Conservation (phyloP, 2,113 vertebrate species). For the Anarrhichthys ocellatus region DNA sequence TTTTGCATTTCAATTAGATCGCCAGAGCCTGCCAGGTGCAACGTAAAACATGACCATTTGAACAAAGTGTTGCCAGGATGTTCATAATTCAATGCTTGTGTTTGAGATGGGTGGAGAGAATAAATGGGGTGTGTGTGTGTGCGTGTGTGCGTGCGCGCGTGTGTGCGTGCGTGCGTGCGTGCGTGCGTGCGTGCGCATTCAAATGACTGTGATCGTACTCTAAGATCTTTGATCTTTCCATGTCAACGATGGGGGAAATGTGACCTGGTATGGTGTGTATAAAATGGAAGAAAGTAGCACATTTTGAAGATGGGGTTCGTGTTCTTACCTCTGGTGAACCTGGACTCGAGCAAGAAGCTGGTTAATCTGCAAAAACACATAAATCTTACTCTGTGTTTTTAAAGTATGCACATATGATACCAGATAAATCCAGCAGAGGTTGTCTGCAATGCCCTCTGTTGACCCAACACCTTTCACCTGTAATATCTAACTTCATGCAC, state of each 20-base stretch:
- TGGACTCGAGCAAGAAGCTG: slow-evolving; percentile 80
- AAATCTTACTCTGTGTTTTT: not conserved
- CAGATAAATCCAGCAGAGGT: not conserved
- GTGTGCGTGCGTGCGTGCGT: no score
- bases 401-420: not conserved
- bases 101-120: not conserved
- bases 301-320: not conserved
- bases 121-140: no score
- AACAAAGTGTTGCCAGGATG: not conserved
- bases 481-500: not conserved
- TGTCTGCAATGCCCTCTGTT: not conserved
- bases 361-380: slow-evolving; percentile 76
- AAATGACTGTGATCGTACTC: not conserved
- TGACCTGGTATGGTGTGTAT: not conserved
- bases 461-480: not conserved
- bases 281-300: not conserved
- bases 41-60: not conserved
- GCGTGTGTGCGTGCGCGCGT: no score
- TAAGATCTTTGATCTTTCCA: not conserved
- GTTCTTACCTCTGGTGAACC: slow-evolving; percentile 79
- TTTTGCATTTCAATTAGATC: not conserved
- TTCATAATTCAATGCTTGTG: not conserved
- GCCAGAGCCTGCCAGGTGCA: not conserved
- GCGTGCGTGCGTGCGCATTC: no score
- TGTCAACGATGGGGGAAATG: not conserved